Base-by-base conservation (phyloP, 2,113 vertebrate species). In the Nothocercus nigrocapillus region DNA sequence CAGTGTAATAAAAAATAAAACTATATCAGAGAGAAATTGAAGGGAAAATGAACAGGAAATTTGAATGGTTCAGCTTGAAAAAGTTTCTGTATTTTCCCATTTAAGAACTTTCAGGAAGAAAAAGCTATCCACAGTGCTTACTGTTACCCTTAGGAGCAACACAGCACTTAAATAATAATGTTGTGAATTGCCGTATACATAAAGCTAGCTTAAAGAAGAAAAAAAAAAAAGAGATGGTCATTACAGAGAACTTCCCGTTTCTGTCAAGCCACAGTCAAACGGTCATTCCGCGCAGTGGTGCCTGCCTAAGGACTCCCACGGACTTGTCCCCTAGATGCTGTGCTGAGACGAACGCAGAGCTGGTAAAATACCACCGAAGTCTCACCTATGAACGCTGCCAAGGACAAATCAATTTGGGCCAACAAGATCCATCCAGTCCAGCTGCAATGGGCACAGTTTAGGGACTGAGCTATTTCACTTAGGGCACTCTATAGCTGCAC, bases 211-310 rank as follows among this genome's bases (percentile, higher is more conserved):
- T 19, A 58, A 92, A 88, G 47, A 36, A 24, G 14, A 64, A 54
- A n/a, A 56, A 25, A 38, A 34, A 22, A 59, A n/a, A 56, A 28
- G 45, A 85, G 22, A 2, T 5, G 24, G 3, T 21, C 5, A 42
- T 58, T 10, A 81, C 12, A 62, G 30, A 92, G 40, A 73, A 58
- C 42, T 81, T 76, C 34, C 53, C n/a, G 9, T 22, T 86, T 36
- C 42, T 19, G 47, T 13, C 47, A 68, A 89, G 51, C 8, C 49
- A 53, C 54, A 67, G 68, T 15, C 75, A 9, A 44, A 53, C 59
- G 63, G 72, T 13, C 72, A 8, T 13, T 63, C 42, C 0, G 0
- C 32, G 69, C 80, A n/a, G 0, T 2, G 12, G 19, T 82, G 58
- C 58, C 74, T 75, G 74, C 28, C 67, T 27, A 53, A 62, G 40